Conservation (phyloP, 1,140 invertebrate species). For the Euwallacea fornicatus region DNA sequence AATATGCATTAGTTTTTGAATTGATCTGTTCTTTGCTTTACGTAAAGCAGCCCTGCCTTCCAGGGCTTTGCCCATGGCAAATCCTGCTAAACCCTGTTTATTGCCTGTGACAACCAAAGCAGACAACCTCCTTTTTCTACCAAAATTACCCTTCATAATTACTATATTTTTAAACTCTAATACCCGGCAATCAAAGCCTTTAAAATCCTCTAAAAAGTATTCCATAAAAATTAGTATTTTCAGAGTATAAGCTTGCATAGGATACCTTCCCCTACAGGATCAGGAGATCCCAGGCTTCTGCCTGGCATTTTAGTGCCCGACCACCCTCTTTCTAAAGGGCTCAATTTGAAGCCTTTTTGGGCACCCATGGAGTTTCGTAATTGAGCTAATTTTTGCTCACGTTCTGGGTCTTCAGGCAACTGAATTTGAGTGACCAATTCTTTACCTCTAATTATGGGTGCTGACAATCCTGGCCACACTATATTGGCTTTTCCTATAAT, state of each 20-base stretch:
- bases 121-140: constrained; percentile 69
- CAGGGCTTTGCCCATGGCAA: constrained; percentile 71
- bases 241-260: neutral
- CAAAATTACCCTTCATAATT: constrained; percentile 85
- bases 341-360: constrained; percentile 64
- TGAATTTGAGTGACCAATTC: constrained; percentile 71
- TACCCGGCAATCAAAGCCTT: constrained; percentile 85
- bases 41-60: constrained; percentile 66
- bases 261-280: constrained; percentile 74
- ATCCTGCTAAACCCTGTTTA: constrained; percentile 82
- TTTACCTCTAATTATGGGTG: constrained; percentile 76
- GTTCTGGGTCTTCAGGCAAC: constrained; percentile 71
- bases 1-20: constrained; percentile 82
- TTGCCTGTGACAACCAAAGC: constrained; percentile 85
- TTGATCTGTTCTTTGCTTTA: constrained; percentile 83
- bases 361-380: constrained; percentile 71
- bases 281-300: constrained; percentile 82
- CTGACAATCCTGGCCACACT: constrained; percentile 89
- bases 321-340: constrained; percentile 88
- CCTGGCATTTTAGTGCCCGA: constrained; percentile 80
- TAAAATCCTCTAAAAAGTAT: constrained; percentile 73
- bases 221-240: neutral
- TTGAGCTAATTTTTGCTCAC: constrained; percentile 69
- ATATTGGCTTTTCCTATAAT: constrained; percentile 71
- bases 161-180: constrained; percentile 80